Conservation (phyloP, 2,113 vertebrate genomes). For the Balaeniceps rex region DNA sequence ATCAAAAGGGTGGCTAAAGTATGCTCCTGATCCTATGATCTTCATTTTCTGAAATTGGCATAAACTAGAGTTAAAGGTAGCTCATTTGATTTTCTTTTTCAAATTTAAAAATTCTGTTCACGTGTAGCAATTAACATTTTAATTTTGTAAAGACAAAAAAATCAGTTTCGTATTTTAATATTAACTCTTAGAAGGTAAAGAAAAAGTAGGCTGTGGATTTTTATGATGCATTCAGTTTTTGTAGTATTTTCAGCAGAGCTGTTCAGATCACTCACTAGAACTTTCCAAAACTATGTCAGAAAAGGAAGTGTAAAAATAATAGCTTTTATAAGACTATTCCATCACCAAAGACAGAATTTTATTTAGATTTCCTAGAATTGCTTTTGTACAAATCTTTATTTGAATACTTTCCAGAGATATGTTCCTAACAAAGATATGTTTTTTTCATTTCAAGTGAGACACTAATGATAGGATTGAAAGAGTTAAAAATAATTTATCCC, state of each 20-base stretch:
- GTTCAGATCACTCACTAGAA: not conserved
- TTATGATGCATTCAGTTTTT: not conserved
- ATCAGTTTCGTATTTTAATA: not conserved
- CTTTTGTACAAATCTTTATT: not conserved
- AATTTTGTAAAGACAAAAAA: not conserved
- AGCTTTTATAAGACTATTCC: not conserved
- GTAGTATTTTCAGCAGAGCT: not conserved
- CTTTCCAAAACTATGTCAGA: not conserved
- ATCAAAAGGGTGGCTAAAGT: not conserved
- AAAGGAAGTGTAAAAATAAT: not conserved
- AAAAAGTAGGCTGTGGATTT: not conserved
- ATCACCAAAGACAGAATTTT: not conserved
- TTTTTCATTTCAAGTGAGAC: not conserved
- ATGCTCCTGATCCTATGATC: not conserved
- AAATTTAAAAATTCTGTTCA: not conserved
- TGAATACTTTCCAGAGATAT: not conserved
- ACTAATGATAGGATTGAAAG: not conserved
- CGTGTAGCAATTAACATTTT: not conserved
- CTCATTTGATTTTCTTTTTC: not conserved
- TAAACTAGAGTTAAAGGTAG: not conserved
- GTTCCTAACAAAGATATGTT: not conserved
- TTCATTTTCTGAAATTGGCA: not conserved
- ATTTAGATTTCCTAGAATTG: not conserved
- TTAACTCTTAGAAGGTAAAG: not conserved
- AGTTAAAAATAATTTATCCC: not conserved